Evolutionary conservation across 2,888 invertebrate species (phyloP).

Genomic region (Ennomos quercinarius): DNA sequence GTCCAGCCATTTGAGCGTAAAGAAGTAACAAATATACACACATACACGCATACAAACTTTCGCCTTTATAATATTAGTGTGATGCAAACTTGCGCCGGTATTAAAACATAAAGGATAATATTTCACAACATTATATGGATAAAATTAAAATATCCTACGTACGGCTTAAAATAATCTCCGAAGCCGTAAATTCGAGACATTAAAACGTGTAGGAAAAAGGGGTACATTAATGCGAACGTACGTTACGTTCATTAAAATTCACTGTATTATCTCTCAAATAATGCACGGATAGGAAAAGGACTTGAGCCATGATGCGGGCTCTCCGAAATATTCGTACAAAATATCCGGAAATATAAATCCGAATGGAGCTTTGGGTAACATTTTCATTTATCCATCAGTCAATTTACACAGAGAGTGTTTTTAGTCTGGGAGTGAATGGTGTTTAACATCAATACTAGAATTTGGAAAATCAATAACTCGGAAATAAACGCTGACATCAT

Average conservation of each 20-base stretch:
- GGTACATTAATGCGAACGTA: slow-evolving; percentile 13
- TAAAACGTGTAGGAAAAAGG: slow-evolving; percentile 22
- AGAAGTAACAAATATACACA: too few relatives aligned
- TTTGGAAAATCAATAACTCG: too few relatives aligned
- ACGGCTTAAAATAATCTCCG: slow-evolving; percentile 16
- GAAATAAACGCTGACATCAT: too few relatives aligned
- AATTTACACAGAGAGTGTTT: slow-evolving; percentile 4
- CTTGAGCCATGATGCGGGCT: slow-evolving; percentile 12
- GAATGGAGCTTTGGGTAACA: slow-evolving; percentile 20
- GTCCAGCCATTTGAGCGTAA: too few relatives aligned
- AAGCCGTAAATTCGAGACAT: slow-evolving; percentile 14
- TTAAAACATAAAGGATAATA: too few relatives aligned
- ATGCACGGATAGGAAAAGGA: slow-evolving; percentile 12
- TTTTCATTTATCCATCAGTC: slow-evolving; percentile 18
- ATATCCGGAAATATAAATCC: slow-evolving; percentile 22
- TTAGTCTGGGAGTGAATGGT: background rate
- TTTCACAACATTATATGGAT: too few relatives aligned
- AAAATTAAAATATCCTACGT: background rate
- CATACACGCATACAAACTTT: too few relatives aligned
- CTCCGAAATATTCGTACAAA: slow-evolving; percentile 23
- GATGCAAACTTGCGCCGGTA: too few relatives aligned
- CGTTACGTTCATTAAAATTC: slow-evolving; percentile 29
- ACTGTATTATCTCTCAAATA: slow-evolving; percentile 17
- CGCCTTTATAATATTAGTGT: too few relatives aligned
- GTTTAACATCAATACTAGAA: too few relatives aligned